phyloP scores from a whole-genome alignment of 2,888 invertebrate species.

The Rhyacophila evoluta region DNA sequence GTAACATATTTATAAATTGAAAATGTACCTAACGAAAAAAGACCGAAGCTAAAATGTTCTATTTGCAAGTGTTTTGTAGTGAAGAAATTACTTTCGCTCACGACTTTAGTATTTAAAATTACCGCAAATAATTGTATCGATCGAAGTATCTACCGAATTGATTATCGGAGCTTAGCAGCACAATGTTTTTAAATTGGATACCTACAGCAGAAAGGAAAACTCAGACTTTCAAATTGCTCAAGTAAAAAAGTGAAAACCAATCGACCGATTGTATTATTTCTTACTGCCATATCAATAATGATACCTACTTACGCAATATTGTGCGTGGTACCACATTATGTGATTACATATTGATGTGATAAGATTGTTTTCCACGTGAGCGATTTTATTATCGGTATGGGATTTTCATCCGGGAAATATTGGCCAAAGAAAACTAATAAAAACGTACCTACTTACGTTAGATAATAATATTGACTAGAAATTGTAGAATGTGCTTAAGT shows the following conservation, averaged over 20 bases:
- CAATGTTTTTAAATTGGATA: background rate
- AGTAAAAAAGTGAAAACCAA: background rate
- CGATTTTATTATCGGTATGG: background rate
- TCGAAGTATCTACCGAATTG: background rate
- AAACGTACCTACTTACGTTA: background rate
- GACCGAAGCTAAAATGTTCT: background rate
- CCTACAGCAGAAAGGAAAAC: background rate
- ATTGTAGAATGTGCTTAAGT: background rate
- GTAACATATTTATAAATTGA: too few relatives aligned
- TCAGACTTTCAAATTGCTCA: background rate
- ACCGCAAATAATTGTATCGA: background rate
- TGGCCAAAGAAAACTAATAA: background rate
- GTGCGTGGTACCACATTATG: background rate
- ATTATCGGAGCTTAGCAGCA: background rate
- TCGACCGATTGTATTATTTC: too few relatives aligned
- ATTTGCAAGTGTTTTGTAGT: background rate
- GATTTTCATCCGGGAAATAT: background rate
- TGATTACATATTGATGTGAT: background rate
- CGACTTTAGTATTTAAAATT: conserved; percentile 4
- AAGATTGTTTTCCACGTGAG: background rate
- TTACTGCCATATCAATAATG: too few relatives aligned
- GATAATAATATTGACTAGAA: background rate
- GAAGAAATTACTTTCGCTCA: conserved; percentile 15
- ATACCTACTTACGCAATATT: background rate
- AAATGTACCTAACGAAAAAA: background rate